Base-by-base conservation (phyloP, 2,113 vertebrate species). In the Sander vitreus region DNA sequence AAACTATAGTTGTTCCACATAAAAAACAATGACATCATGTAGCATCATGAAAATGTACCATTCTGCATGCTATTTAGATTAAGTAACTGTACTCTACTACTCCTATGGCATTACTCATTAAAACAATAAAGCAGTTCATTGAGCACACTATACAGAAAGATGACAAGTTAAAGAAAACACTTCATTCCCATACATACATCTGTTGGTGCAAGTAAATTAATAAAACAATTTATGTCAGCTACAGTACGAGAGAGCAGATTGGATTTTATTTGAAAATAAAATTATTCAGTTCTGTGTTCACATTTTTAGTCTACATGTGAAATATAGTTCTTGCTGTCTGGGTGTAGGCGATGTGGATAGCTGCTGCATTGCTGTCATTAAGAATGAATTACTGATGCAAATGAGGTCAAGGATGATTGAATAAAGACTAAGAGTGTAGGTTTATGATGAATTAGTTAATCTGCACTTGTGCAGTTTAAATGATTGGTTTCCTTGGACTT, bases 321-420 rank as follows among this genome's bases (percentile, higher is more conserved):
- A 45, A 65, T 45, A 13, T 4, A 23, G 45, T 12, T 58, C 7
- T 21, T 53, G 16, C 30, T 30, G 36, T 45, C 5, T 15, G 73
- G 13, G 23, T 48, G 60, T 23, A 25, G 43, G 27, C 50, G 51
- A 50, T 58, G 59, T 65, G n/a, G 23, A 48, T 15, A 18, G 27
- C n/a, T 65, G 23, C 75, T 72, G 68, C 62, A 55, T 19, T 47
- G 62, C 48, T 43, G 55, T 18, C 19, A 67, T 68, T 57, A 63
- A 48, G 11, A 69, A 55, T 47, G 3, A 74, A 68, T 75, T 16
- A 64, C 36, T 71, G 53, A 71, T 59, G 43, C 58, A 59, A 66
- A 77, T 39, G 36, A 85, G 59, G 59, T 66, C 66, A 71, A 47
- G 27, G 71, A 59, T 76, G 65, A 70, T 21, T 0, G 30, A 59